phyloP scores from a whole-genome alignment of 2,888 invertebrate species.

The Altica lythri region DNA sequence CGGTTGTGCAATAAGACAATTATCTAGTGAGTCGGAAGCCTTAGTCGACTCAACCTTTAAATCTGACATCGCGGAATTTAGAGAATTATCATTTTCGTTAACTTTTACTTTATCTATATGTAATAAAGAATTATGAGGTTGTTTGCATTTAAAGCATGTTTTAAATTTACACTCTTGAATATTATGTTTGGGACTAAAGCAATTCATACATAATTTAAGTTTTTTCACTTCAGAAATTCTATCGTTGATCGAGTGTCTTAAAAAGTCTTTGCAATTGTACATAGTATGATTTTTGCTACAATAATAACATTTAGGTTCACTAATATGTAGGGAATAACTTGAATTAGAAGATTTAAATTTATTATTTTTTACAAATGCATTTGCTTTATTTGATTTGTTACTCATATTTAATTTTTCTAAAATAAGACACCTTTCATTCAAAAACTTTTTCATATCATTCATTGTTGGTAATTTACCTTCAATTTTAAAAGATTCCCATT shows the following conservation, averaged over 20 bases:
- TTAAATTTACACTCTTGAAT: conserved; percentile 3
- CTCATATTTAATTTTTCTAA: not conserved
- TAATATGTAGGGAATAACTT: not conserved
- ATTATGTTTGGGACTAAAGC: conserved; percentile 6
- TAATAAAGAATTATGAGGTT: conserved; percentile 7
- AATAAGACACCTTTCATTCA: conserved; percentile 2
- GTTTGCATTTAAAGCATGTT: conserved; percentile 1
- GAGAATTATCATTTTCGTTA: not conserved
- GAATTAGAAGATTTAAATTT: not conserved
- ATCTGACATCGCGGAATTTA: too few relatives aligned
- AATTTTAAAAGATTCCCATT: conserved; percentile 8
- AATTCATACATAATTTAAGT: conserved; percentile 10
- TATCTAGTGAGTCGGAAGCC: too few relatives aligned
- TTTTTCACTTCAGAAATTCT: not conserved
- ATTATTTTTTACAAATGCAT: not conserved
- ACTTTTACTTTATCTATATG: not conserved
- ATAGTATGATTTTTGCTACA: conserved; percentile 11
- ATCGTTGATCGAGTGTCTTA: not conserved
- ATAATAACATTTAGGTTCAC: not conserved
- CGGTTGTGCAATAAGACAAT: not conserved
- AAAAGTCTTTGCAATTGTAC: conserved; percentile 6
- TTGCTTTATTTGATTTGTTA: not conserved
- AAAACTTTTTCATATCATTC: not conserved
- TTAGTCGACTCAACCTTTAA: too few relatives aligned
- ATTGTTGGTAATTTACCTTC: not conserved